Percentiles rank a stretch among this genome's conserved stretches.
Evolutionary conservation across 2,797 vertebrate genomes (phyloP).

Genomic region (Pangasius krempfi): DNA sequence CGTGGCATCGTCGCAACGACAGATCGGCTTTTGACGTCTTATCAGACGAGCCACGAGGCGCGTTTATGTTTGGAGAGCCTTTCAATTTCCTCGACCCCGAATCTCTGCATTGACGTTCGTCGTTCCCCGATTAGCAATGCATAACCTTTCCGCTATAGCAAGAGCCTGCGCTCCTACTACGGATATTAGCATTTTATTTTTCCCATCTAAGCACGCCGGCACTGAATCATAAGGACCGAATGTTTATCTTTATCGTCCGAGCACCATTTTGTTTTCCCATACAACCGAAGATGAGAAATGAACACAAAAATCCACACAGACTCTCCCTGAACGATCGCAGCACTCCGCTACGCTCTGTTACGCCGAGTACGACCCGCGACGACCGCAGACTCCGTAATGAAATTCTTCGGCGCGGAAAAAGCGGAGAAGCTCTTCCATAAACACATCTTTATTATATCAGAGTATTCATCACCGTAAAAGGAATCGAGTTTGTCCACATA

Average conservation of each 20-base stretch:
- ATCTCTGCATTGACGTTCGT: neutral
- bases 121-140: neutral
- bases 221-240: neutral
- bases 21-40: conserved; percentile 41
- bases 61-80: conserved; percentile 25
- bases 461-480: conserved; percentile 78
- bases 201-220: neutral
- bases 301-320: neutral
- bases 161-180: neutral
- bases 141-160: neutral
- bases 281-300: neutral
- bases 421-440: conserved; percentile 68
- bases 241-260: neutral
- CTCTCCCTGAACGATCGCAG: conserved; percentile 17
- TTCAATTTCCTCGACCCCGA: neutral
- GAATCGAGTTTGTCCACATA: conserved; percentile 67
- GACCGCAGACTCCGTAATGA: conserved; percentile 45
- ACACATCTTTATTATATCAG: conserved; percentile 81
- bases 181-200: conserved; percentile 9
- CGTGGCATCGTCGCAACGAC: conserved; percentile 29
- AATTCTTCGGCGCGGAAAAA: conserved; percentile 49
- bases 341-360: conserved; percentile 28
- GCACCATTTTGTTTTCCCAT: too few species aligned
- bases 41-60: conserved; percentile 23
- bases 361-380: conserved; percentile 35